phyloP scores from a whole-genome alignment of 1,140 invertebrate species.

The Ceratosolen solmsi region DNA sequence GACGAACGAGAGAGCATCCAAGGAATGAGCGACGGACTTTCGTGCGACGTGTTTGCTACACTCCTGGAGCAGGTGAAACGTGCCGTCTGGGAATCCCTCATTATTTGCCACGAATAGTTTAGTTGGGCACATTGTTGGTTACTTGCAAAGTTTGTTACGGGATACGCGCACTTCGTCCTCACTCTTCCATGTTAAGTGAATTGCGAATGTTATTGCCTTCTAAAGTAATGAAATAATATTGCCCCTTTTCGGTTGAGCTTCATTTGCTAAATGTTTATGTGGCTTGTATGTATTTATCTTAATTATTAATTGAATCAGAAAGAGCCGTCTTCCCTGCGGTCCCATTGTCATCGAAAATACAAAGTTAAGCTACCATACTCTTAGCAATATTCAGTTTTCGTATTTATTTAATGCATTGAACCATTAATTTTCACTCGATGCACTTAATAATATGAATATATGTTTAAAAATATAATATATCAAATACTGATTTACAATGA shows the following conservation, averaged over 20 bases:
- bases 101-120: slow-evolving; percentile 46
- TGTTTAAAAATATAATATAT: too few relatives aligned
- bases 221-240: slow-evolving; percentile 41
- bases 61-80: slow-evolving; percentile 16
- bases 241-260: not conserved
- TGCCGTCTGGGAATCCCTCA: slow-evolving; percentile 8
- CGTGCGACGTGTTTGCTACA: not conserved
- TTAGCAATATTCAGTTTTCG: too few relatives aligned
- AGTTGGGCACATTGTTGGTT: slow-evolving; percentile 17
- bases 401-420: too few relatives aligned
- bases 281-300: not conserved
- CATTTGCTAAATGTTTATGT: not conserved
- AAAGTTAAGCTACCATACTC: not conserved
- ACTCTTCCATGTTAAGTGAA: not conserved
- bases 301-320: not conserved
- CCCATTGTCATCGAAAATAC: not conserved
- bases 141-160: slow-evolving; percentile 28
- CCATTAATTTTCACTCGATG: too few relatives aligned
- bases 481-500: too few relatives aligned
- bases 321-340: not conserved
- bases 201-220: not conserved
- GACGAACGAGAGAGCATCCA: not conserved
- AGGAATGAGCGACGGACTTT: slow-evolving; percentile 4
- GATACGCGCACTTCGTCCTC: not conserved
- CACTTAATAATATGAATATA: too few relatives aligned